Evolutionary conservation across 2,888 invertebrate genomes (phyloP), one percentile per base, ranked within the genome.

Genomic region (Linnaemya tessellans): DNA sequence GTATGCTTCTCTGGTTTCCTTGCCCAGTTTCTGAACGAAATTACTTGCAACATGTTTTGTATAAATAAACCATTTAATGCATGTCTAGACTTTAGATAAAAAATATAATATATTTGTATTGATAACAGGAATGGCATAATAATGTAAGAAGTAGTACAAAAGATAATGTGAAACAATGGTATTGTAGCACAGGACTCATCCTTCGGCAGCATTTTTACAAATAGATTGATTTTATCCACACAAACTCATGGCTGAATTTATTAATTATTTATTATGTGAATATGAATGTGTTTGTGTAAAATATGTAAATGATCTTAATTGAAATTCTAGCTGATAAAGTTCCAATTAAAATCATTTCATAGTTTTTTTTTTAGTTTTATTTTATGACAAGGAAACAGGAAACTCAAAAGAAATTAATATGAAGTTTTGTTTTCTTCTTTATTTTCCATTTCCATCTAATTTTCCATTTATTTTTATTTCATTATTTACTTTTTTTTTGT

Each of bases 41-140:
- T 68, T 79, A 51, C 25, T 54, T 80, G 58, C 71, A 75, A 65
- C 41, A 30, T 20, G 56, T 38, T 46, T 62, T 71, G 22, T 30
- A n/a, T 64, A 25, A 78, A 71, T 71, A 85, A 80, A 71, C 83
- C 74, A 71, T 43, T 58, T 75, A 38, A 65, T 70, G 79, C 79
- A 79, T 83, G 85, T 86, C 85, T 86, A 86, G 85, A 86, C 85
- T 86, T 82, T 64, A 81, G 81, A 79, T 79, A 46, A 68, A 78
- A 78, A 70, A 73, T n/a, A 78, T 70, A 20, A 70, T 35, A 15
- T 41, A 35, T 41, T 10, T 41, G 11, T 30, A 30, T 25, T 30
- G 56, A 20, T 43, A 58, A 20, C 22, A 51, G 3, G 20, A 46
- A 9, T 22, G n/a, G 9, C 30, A 67, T n/a, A 77, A 56, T 46